Percentiles rank a stretch among this genome's conserved stretches.
Evolutionary conservation across 2,797 vertebrate species (phyloP).

Genomic region (Crypturellus tataupa): DNA sequence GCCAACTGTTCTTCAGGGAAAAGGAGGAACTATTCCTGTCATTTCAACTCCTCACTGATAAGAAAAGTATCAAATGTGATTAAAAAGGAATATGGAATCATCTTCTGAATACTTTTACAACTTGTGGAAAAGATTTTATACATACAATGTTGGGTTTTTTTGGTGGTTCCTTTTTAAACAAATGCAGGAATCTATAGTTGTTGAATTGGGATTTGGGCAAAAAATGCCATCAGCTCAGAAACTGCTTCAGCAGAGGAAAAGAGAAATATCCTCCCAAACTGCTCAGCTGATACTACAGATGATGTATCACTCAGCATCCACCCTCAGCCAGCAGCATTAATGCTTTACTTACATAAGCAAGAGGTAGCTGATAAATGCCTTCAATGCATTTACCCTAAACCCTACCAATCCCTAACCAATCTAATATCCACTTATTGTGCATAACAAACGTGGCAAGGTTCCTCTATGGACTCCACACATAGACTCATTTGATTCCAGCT

Average conservation of each 20-base stretch:
- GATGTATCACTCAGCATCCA: neutral
- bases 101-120: neutral
- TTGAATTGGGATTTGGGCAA: neutral
- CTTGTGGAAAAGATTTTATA: neutral
- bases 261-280: neutral
- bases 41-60: constrained; percentile 33
- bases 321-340: neutral
- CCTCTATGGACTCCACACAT: neutral
- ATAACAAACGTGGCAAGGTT: neutral
- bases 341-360: neutral
- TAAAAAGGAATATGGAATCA: neutral
- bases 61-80: constrained; percentile 32
- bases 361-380: neutral
- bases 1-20: neutral
- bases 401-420: too few relatives aligned
- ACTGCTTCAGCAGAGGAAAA: neutral
- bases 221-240: neutral
- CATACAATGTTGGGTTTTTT: neutral
- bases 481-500: neutral
- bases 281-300: neutral
- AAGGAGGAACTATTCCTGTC: neutral
- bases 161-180: neutral
- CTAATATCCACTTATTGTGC: neutral
- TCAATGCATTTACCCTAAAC: neutral
- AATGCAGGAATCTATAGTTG: neutral